phyloP scores from a whole-genome alignment of 1,140 invertebrate genomes.

The Sarcophaga peregrina region DNA sequence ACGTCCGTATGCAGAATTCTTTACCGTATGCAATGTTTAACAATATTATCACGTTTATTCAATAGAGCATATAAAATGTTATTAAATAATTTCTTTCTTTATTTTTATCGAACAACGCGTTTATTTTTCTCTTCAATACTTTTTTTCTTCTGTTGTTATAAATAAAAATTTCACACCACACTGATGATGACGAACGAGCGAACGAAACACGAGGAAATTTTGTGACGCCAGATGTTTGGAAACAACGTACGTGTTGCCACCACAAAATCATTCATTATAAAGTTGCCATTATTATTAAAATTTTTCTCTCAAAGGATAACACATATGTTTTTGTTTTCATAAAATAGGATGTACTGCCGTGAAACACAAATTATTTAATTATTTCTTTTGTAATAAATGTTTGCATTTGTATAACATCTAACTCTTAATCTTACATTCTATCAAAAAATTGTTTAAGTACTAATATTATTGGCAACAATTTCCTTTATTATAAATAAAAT shows the following conservation, averaged over 20 bases:
- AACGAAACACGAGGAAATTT: constrained; percentile 26
- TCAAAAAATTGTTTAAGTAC: too few relatives aligned
- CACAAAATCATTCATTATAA: not conserved
- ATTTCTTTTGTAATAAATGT: too few relatives aligned
- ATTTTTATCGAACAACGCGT: not conserved
- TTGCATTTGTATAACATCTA: too few relatives aligned
- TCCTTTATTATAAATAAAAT: too few relatives aligned
- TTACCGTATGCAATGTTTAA: constrained; percentile 30
- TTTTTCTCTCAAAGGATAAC: too few relatives aligned
- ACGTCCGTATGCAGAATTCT: constrained; percentile 31
- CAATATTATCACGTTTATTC: not conserved
- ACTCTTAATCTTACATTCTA: too few relatives aligned
- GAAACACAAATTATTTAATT: too few relatives aligned
- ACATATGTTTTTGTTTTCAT: too few relatives aligned
- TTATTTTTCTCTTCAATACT: constrained; percentile 24
- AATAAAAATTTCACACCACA: constrained; percentile 34
- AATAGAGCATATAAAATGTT: not conserved
- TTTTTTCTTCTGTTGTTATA: constrained; percentile 34
- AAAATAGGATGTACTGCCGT: too few relatives aligned
- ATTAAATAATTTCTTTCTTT: not conserved
- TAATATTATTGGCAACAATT: too few relatives aligned
- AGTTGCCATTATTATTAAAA: not conserved
- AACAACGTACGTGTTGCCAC: not conserved
- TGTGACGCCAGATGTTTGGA: not conserved
- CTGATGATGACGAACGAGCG: constrained; percentile 28